Evolutionary conservation across 1,140 invertebrate species (phyloP), one percentile per base, ranked within the genome.

Genomic region (Drosophila dunni): DNA sequence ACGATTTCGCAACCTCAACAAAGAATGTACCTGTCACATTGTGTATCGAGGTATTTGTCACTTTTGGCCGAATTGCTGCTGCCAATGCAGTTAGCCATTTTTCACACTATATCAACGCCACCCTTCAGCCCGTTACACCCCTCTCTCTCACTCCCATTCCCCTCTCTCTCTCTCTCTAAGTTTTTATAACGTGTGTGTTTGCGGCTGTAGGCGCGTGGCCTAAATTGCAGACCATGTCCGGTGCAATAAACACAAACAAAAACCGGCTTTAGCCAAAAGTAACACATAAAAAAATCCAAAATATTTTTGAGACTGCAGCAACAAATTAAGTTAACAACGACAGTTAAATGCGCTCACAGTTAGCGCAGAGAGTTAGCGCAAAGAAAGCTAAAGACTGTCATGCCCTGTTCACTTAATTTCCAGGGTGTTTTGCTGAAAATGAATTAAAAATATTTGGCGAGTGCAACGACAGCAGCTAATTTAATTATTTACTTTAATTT

Each of bases 1-100:
- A 65, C 82, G 68, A 82, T 88, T 86, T 89, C 64, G 83, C 80
- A 86, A 86, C 79, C 71, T 53, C 75, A 73, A 63, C 64, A 79
- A 88, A 72, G 71, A 74, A 75, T 81, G 64, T 88, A 88, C 80
- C 84, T 88, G 84, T 69, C 81, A 75, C 74, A 80, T 61, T 73
- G 60, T 88, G 83, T 88, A 88, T 88, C 84, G 74, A 75, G 65
- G 70, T 73, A 89, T 89, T 88, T 88, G 84, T 88, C 84, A 88
- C 84, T 89, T 81, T 78, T 77, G 78, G 62, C 62, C 79, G 68
- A 80, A 86, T 81, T 86, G 78, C 67, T 70, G 76, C 79, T 65
- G 81, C 58, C 81, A 84, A 85, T 86, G 79, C 79, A 83, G 73
- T 86, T 88, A 84, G 62, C 79, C 79, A 89, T 88, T 89, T 89